Base-by-base conservation (phyloP, 2,797 vertebrate species). In the Typhlichthys eigenmanni region DNA sequence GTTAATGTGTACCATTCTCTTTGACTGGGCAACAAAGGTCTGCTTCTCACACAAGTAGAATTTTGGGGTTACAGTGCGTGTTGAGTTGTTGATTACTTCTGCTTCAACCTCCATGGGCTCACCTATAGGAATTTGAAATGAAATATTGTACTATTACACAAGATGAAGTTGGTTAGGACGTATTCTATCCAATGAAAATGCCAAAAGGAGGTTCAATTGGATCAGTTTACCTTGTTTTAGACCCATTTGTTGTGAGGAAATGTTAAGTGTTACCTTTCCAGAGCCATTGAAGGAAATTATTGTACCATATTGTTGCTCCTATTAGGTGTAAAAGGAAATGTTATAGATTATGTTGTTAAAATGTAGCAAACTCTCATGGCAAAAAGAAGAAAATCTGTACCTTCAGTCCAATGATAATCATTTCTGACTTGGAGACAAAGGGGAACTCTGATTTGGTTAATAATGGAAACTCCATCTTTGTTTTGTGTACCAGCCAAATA, bases 21-120 rank as follows among this genome's bases (percentile, higher is more conserved):
- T 73, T 4, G 85, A 77, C 56, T 72, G 58, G 11, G 81, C 77
- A 0, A 84, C 88, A 69, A 91, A 91, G 2, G 86, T 90, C 71
- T 89, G 89, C 75, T 88, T 87, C 68, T 90, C 87, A 62, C 85
- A 85, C 55, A 91, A 72, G 75, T 76, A 86, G 66, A 91, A 80
- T 49, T 47, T 86, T 34, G 86, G 89, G 2, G 69, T 89, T 5
- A 90, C 74, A 12, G 76, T 45, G 2, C 29, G 3, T 0, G 73
- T 29, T 0, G 88, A 86, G 38, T 69, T 57, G 46, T 91, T 91
- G 50, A 83, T 32, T 0, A 91, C 70, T 55, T 91, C 80, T 2
- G 79, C 72, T 24, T 69, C 79, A 12, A 91, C 81, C 7, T 60
- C 74, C 57, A 89, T 63, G 0, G 83, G 76, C 29, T 90, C 87